phyloP scores from a whole-genome alignment of 2,797 vertebrate species.

The Aplochiton taeniatus region DNA sequence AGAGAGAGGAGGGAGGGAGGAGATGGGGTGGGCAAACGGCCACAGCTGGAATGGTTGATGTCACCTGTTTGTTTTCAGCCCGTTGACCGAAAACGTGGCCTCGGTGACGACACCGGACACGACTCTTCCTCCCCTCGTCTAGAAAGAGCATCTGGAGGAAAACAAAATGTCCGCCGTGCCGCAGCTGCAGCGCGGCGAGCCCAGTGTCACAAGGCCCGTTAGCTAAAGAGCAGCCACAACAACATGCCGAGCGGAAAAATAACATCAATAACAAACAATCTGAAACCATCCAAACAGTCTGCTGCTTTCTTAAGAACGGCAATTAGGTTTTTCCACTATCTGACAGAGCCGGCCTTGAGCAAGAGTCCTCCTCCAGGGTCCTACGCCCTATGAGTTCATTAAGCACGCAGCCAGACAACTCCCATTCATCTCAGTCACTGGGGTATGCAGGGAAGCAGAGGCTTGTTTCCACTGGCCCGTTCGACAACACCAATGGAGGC shows the following conservation, averaged over 20 bases:
- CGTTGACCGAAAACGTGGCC: constrained; percentile 27
- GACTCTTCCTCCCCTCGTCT: constrained; percentile 39
- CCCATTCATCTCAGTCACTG: constrained; percentile 59
- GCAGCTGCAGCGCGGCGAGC: constrained; percentile 43
- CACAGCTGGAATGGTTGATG: constrained; percentile 26
- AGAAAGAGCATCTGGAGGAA: constrained; percentile 30
- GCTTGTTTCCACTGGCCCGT: constrained; percentile 37
- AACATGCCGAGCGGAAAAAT: not conserved
- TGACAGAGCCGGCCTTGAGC: constrained; percentile 51
- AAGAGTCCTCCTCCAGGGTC: constrained; percentile 11
- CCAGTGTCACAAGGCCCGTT: constrained; percentile 35
- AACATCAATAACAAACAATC: constrained; percentile 29
- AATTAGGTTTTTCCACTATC: constrained; percentile 58
- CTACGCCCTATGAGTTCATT: constrained; percentile 60
- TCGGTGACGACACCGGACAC: constrained; percentile 18
- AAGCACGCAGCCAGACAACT: constrained; percentile 54
- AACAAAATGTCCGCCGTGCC: constrained; percentile 37
- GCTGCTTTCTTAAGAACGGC: constrained; percentile 42
- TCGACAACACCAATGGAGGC: constrained; percentile 33
- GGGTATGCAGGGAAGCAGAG: constrained; percentile 59
- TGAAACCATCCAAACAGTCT: constrained; percentile 48
- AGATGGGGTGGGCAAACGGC: constrained; percentile 5
- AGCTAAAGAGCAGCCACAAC: constrained; percentile 46
- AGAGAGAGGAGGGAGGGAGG: constrained; percentile 21
- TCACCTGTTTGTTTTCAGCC: constrained; percentile 47